Conservation (phyloP, 2,888 invertebrate species). For the Tachystola acroxantha region DNA sequence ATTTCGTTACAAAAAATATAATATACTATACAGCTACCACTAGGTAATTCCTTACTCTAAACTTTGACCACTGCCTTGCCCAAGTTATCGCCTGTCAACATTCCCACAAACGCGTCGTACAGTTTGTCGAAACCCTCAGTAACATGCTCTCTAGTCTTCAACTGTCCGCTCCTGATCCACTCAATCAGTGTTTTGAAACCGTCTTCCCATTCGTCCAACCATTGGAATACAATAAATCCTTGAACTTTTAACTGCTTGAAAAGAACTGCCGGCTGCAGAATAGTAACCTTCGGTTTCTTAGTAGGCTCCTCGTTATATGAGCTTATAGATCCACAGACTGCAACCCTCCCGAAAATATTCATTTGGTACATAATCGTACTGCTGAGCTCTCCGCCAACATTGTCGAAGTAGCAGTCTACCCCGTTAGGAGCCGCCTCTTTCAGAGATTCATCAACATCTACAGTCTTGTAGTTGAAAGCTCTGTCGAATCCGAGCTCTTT, state of each 20-base stretch:
- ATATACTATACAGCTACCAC: too few species aligned
- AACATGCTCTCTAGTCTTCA: conserved; percentile 81
- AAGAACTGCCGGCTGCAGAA: conserved; percentile 76
- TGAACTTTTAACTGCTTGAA: conserved; percentile 79
- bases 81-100: conserved; percentile 80
- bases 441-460: conserved; percentile 70
- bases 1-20: too few species aligned
- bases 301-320: conserved; percentile 41
- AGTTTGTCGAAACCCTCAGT: conserved; percentile 84
- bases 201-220: conserved; percentile 75
- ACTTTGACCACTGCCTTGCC: conserved; percentile 84
- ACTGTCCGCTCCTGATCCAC: conserved; percentile 82
- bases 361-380: conserved; percentile 77
- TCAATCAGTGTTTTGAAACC: conserved; percentile 75
- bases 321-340: conserved; percentile 50
- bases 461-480: conserved; percentile 85
- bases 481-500: conserved; percentile 82
- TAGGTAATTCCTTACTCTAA: too few species aligned
- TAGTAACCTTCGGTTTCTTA: conserved; percentile 40
- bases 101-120: conserved; percentile 81
- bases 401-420: conserved; percentile 87
- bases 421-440: conserved; percentile 82
- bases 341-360: conserved; percentile 54
- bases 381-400: conserved; percentile 83
- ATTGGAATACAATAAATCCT: conserved; percentile 77